phyloP scores from a whole-genome alignment of 2,797 vertebrate species.

The Oreortyx pictus region DNA sequence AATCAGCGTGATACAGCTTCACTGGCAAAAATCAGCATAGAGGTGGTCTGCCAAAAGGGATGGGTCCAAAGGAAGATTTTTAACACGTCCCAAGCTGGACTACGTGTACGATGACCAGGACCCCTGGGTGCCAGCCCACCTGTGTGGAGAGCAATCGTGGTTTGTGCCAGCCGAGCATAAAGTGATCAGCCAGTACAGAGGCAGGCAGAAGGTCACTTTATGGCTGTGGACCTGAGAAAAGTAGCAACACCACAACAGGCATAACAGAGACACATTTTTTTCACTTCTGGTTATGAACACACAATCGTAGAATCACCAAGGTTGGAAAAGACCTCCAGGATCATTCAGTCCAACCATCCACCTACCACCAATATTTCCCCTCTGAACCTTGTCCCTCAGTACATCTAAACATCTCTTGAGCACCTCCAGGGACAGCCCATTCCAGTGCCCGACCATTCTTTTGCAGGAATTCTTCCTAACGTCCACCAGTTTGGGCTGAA shows the following conservation, averaged over 20 bases:
- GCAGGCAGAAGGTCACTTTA: neutral
- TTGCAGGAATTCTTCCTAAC: neutral
- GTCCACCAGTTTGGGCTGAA: neutral
- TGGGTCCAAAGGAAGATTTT: neutral
- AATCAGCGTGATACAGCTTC: neutral
- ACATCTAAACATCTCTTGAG: too few relatives aligned
- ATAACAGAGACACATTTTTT: neutral
- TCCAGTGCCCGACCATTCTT: too few relatives aligned
- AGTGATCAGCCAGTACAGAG: neutral
- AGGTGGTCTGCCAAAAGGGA: neutral
- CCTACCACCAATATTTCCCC: too few relatives aligned
- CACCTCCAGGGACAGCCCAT: too few relatives aligned
- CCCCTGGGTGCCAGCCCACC: neutral
- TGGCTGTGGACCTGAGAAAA: neutral
- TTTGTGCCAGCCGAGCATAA: neutral
- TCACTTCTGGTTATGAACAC: neutral
- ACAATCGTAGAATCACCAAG: too few relatives aligned
- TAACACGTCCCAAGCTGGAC: neutral
- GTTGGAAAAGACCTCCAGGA: too few relatives aligned
- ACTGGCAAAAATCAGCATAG: neutral
- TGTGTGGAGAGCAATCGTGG: neutral
- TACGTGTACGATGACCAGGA: neutral
- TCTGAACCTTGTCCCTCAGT: too few relatives aligned
- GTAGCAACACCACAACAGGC: neutral
- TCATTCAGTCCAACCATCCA: too few relatives aligned